Percentiles rank a stretch among this genome's conserved stretches.
phyloP scores from a whole-genome alignment of 2,888 invertebrate genomes.

The Tethea ocularis region DNA sequence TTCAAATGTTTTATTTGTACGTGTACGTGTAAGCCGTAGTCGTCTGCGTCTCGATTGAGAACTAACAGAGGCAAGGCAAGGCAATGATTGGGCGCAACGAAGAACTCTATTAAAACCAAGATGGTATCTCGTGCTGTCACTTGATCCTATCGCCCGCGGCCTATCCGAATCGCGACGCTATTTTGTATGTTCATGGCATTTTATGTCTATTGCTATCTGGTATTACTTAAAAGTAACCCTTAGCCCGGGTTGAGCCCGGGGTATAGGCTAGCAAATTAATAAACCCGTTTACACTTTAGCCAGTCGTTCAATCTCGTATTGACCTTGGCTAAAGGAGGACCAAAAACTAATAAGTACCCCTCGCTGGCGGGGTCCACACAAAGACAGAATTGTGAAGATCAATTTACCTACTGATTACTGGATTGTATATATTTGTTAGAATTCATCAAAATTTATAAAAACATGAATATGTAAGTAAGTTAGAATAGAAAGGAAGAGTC shows the following conservation, averaged over 20 bases:
- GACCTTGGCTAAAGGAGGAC: no score
- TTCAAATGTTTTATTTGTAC: neutral
- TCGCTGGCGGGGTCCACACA: no score
- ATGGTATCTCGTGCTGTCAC: constrained; percentile 72
- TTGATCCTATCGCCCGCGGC: constrained; percentile 65
- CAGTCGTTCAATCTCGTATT: no score
- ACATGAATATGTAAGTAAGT: no score
- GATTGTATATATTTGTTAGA: no score
- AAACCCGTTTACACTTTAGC: neutral
- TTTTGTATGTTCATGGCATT: constrained; percentile 39
- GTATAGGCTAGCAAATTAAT: neutral
- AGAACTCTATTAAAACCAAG: constrained; percentile 73
- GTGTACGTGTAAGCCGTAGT: constrained; percentile 32
- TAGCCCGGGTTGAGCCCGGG: no score
- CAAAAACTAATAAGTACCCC: no score
- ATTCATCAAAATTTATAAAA: no score
- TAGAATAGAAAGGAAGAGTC: no score
- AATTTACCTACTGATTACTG: no score
- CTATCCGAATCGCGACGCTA: constrained; percentile 47
- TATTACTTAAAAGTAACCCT: neutral
- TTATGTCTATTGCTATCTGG: constrained; percentile 30
- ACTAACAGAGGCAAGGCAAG: constrained; percentile 35
- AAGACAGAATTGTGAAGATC: no score
- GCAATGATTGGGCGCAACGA: constrained; percentile 71
- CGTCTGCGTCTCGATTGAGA: constrained; percentile 30